Conservation (phyloP, 2,113 vertebrate species). For the Seriola quinqueradiata region DNA sequence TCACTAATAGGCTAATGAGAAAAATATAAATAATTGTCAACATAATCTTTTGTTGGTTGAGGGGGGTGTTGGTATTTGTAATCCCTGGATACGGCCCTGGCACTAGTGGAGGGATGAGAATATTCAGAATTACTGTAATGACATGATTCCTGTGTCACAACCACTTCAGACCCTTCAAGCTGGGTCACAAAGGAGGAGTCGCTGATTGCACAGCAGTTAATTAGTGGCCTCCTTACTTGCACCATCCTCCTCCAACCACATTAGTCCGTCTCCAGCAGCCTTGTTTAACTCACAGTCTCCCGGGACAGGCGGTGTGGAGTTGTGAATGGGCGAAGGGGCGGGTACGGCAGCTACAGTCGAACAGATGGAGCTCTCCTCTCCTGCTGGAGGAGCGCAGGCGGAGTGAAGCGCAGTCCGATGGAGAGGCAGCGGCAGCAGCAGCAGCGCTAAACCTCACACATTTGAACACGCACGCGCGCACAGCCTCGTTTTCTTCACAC, state of each 20-base stretch:
- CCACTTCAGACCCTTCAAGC: no score
- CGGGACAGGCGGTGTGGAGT: slow-evolving; percentile 35
- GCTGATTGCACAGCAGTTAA: background rate
- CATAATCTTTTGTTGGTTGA: no score
- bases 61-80: no score
- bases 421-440: slow-evolving; percentile 26
- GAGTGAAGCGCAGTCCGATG: slow-evolving; percentile 51
- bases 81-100: no score
- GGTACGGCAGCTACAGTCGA: background rate
- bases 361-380: slow-evolving; percentile 28
- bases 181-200: background rate
- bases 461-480: background rate
- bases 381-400: slow-evolving; percentile 42
- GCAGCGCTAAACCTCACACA: slow-evolving; percentile 11
- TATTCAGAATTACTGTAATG: no score
- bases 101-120: no score
- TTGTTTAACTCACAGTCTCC: slow-evolving; percentile 15
- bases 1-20: no score
- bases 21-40: no score
- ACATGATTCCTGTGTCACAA: no score
- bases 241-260: background rate
- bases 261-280: slow-evolving; percentile 4
- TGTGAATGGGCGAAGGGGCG: slow-evolving; percentile 54
- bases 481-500: background rate
- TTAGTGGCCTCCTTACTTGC: background rate